Conservation (phyloP, 1,140 invertebrate genomes). For the Meloidogyne hapla region DNA sequence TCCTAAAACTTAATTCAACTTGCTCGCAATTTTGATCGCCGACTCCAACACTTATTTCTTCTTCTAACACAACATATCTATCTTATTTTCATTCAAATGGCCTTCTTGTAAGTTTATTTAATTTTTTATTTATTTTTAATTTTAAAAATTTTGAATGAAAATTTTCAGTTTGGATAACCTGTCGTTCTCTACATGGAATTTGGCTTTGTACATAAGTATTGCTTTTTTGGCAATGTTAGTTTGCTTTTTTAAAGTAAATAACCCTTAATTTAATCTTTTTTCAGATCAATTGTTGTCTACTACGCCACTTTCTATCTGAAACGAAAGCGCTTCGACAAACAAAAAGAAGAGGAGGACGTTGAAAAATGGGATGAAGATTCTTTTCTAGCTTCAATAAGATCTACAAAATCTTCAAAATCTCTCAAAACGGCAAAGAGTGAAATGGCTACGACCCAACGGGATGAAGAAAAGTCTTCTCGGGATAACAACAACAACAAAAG, state of each 20-base stretch:
- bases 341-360: not conserved
- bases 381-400: not conserved
- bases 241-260: not conserved
- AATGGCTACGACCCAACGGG: not conserved
- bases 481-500: not conserved
- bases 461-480: not conserved
- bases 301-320: not conserved
- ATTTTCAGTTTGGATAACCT: not conserved
- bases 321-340: not conserved
- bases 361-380: not conserved
- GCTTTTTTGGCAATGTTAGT: not conserved
- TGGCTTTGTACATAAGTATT: not conserved
- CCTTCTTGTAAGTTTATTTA: not conserved
- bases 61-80: not conserved
- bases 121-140: not conserved
- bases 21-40: not conserved
- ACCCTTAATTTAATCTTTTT: not conserved
- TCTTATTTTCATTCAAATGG: not conserved
- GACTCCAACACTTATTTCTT: not conserved
- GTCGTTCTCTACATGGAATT: not conserved
- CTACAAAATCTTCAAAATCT: not conserved
- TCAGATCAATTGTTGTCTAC: not conserved
- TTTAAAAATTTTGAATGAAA: not conserved
- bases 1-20: not conserved
- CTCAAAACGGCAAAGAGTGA: not conserved